These are phyloP conservation scores for Barbus barbus DNA, from an alignment of 2,113 vertebrate species.

Conservation along the genomic window DNA sequence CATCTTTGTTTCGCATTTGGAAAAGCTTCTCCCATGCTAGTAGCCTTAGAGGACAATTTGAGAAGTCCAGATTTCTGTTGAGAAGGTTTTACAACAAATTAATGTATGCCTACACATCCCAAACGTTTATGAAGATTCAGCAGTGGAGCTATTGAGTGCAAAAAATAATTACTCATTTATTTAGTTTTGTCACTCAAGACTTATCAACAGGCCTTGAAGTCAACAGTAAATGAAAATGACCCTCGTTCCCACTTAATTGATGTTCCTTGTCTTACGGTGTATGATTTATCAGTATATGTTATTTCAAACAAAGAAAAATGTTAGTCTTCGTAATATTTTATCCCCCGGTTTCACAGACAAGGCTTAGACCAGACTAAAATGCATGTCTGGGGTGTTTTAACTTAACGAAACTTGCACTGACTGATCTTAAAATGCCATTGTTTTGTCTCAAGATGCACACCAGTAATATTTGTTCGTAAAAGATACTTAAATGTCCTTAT, in stretches of 20 bases:
- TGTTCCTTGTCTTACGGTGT: background rate
- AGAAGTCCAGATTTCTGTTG: background rate
- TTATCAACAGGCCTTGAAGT: background rate
- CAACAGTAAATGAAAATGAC: background rate
- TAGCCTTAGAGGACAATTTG: background rate
- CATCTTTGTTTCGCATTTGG: background rate
- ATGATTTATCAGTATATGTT: background rate
- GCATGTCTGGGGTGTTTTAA: no score
- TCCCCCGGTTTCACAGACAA: no score
- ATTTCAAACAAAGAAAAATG: no score
- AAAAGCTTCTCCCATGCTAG: slow-evolving; percentile 10
- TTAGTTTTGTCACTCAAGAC: background rate
- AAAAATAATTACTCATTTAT: background rate
- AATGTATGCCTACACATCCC: background rate
- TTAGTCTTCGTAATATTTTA: no score
- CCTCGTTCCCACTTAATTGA: background rate
- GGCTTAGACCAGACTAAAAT: no score
- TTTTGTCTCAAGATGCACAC: no score
- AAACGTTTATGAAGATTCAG: background rate
- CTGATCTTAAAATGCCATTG: no score
- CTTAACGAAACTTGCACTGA: no score
- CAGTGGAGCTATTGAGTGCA: background rate
- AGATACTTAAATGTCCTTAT: no score
- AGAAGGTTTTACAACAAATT: background rate
- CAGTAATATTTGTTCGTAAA: no score